These are phyloP conservation scores for Sesia bembeciformis DNA, from an alignment of 2,888 invertebrate genomes.

Conservation along the genomic window DNA sequence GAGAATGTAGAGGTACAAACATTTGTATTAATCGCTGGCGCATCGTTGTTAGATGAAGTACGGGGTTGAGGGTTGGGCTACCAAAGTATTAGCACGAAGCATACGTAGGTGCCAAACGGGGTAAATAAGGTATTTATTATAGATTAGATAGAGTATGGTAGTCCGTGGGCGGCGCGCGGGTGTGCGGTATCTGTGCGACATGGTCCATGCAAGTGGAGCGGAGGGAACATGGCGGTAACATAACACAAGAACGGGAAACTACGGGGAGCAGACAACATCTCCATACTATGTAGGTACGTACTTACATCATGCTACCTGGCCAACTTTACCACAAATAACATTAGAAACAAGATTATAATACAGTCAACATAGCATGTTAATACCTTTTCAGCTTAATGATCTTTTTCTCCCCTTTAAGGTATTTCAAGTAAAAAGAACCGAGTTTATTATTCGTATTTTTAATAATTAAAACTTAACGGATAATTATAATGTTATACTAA, in stretches of 20 bases:
- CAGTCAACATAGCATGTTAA: background rate
- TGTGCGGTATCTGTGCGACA: background rate
- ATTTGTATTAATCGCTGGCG: too few species aligned
- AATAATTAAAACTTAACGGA: slow-evolving; percentile 9
- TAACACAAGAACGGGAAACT: slow-evolving; percentile 31
- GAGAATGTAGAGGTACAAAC: too few species aligned
- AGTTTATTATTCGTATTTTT: background rate
- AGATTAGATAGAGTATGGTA: background rate
- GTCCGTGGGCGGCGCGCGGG: background rate
- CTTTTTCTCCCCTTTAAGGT: slow-evolving; percentile 44
- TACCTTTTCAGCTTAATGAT: slow-evolving; percentile 25
- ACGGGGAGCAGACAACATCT: slow-evolving; percentile 48
- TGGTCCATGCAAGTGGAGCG: slow-evolving; percentile 20
- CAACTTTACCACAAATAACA: too few species aligned
- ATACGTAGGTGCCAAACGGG: background rate
- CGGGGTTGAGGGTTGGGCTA: too few species aligned
- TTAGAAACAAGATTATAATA: background rate
- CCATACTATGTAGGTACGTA: slow-evolving; percentile 30
- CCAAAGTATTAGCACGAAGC: too few species aligned
- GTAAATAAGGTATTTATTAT: too few species aligned
- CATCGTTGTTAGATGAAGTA: too few species aligned
- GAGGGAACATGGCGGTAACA: slow-evolving; percentile 21
- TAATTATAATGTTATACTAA: slow-evolving; percentile 6
- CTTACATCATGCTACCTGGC: background rate
- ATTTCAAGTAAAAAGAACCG: background rate